Percentiles rank a stretch among this genome's conserved stretches.
These are phyloP conservation scores for Alethe diademata DNA, from an alignment of 2,113 vertebrate species.

Conservation along the genomic window DNA sequence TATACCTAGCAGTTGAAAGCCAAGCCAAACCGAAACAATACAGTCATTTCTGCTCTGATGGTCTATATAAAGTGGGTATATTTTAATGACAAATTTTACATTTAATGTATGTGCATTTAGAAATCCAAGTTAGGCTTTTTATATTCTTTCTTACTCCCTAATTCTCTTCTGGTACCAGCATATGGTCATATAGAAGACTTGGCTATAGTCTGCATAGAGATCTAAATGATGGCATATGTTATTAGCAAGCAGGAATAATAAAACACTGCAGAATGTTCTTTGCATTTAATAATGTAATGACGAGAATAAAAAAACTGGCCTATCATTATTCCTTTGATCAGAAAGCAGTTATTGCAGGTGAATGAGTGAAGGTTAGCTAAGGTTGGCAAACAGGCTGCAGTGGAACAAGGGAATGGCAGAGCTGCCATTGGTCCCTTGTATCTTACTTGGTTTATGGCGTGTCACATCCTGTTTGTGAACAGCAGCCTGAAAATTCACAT, in stretches of 20 bases:
- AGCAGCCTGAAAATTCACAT: neutral
- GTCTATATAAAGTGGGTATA: neutral
- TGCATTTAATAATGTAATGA: neutral
- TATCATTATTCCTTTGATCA: constrained; percentile 18
- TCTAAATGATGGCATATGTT: constrained; percentile 12
- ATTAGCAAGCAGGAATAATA: constrained; percentile 28
- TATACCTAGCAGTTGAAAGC: neutral
- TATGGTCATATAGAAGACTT: neutral
- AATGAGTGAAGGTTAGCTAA: constrained; percentile 41
- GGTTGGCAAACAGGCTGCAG: neutral
- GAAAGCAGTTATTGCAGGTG: constrained; percentile 23
- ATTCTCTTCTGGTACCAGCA: neutral
- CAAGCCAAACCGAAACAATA: neutral
- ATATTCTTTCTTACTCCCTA: neutral
- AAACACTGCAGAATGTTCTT: neutral
- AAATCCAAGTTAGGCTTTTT: neutral
- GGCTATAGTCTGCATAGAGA: neutral
- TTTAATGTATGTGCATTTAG: neutral
- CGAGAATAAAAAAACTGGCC: constrained; percentile 14
- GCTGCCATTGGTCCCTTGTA: neutral
- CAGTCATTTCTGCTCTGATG: neutral
- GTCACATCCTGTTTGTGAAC: neutral
- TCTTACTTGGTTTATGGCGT: neutral
- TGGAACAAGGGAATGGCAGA: neutral
- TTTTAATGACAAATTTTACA: neutral